phyloP scores from a whole-genome alignment of 2,888 invertebrate species.

The Drosophila eohydei region DNA sequence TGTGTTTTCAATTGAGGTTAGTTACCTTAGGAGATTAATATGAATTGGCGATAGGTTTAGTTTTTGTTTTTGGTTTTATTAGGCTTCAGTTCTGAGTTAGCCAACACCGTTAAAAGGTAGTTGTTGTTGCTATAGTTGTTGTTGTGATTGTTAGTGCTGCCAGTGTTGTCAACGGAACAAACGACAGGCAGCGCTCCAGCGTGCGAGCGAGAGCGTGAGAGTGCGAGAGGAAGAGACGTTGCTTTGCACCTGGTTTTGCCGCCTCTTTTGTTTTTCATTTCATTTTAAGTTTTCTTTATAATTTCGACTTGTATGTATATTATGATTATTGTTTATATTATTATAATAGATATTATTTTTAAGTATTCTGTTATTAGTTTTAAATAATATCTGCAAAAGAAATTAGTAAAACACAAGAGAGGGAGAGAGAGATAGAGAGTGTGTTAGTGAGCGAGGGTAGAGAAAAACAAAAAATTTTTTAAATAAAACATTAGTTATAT shows the following conservation, averaged over 20 bases:
- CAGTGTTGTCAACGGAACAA: constrained; percentile 33
- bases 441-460: constrained; percentile 24
- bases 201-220: constrained; percentile 20
- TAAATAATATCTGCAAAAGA: constrained; percentile 82
- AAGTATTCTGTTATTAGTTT: constrained; percentile 60
- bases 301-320: constrained; percentile 13
- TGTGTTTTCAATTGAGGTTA: constrained; percentile 62
- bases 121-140: neutral
- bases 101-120: constrained; percentile 40
- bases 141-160: constrained; percentile 2
- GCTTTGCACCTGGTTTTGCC: constrained; percentile 18
- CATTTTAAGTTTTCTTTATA: constrained; percentile 17
- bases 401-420: constrained; percentile 69
- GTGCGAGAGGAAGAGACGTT: constrained; percentile 9
- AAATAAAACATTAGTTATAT: constrained; percentile 37
- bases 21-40: constrained; percentile 77
- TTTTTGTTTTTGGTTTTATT: constrained; percentile 36
- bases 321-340: constrained; percentile 33
- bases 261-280: constrained; percentile 12
- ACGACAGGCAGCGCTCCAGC: constrained; percentile 38
- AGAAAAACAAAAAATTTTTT: constrained; percentile 39
- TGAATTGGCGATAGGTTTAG: constrained; percentile 78
- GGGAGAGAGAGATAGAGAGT: constrained; percentile 29
- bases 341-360: constrained; percentile 44
- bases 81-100: constrained; percentile 54